Conservation (phyloP, 2,113 vertebrate genomes). For the Colossoma macropomum region DNA sequence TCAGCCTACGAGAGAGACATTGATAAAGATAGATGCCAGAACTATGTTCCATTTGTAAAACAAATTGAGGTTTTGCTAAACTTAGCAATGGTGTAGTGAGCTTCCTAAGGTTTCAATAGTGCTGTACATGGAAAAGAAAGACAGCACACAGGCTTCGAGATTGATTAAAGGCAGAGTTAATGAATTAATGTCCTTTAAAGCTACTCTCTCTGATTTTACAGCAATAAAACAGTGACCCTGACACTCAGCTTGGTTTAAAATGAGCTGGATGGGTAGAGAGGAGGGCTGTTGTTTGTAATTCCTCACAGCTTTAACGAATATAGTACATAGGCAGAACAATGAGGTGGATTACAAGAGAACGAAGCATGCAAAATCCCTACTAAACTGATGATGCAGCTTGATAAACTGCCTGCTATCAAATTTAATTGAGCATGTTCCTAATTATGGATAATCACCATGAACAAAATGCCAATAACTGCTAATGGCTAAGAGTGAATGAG, state of each 20-base stretch:
- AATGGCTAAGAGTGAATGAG: not conserved
- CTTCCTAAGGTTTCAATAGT: not conserved
- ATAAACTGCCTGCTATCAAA: constrained; percentile 1
- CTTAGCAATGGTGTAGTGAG: not conserved
- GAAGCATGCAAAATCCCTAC: constrained; percentile 2
- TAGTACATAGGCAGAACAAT: not conserved
- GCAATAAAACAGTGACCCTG: not conserved
- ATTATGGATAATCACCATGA: not conserved
- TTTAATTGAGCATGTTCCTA: not conserved
- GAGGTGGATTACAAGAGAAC: not conserved
- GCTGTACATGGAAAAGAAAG: not conserved
- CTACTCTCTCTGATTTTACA: not conserved
- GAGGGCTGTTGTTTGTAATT: not conserved
- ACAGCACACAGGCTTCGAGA: not conserved
- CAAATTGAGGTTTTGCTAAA: not conserved
- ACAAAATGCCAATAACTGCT: not conserved
- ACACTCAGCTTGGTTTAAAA: not conserved
- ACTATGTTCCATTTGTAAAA: not conserved
- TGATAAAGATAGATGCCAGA: not conserved
- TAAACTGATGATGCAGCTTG: not conserved
- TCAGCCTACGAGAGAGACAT: not conserved
- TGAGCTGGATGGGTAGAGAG: not conserved
- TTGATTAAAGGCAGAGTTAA: not conserved
- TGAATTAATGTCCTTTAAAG: constrained; percentile 10
- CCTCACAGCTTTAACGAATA: not conserved